These are phyloP conservation scores for Trichosurus vulpecula DNA, from an alignment of 2,797 vertebrate genomes.

Conservation along the genomic window DNA sequence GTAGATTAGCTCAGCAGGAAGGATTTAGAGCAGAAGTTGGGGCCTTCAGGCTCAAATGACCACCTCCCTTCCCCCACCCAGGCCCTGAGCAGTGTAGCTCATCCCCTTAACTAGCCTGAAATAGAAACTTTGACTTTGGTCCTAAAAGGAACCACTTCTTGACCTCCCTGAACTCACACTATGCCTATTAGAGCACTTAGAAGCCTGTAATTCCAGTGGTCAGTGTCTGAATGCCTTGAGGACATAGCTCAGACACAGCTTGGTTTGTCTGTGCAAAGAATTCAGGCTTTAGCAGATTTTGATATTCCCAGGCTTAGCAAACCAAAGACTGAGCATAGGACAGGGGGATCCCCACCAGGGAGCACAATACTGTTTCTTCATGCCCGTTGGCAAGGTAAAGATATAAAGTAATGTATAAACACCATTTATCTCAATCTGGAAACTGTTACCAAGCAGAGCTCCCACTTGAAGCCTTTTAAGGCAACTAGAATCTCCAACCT, in stretches of 20 bases:
- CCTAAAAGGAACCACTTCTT: neutral
- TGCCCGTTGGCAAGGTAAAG: neutral
- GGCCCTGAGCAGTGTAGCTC: neutral
- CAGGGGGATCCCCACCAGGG: neutral
- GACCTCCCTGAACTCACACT: neutral
- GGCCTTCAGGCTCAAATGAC: neutral
- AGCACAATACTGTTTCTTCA: neutral
- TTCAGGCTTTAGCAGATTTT: neutral
- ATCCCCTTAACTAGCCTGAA: neutral
- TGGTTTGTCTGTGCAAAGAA: neutral
- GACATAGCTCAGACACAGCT: neutral
- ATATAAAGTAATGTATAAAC: neutral
- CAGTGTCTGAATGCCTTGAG: neutral
- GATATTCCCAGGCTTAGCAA: neutral
- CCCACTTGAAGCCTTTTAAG: neutral
- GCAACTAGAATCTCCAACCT: neutral
- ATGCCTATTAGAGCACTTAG: neutral
- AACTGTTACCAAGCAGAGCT: neutral
- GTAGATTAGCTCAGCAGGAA: slow-evolving; percentile 7
- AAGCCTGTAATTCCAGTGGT: neutral
- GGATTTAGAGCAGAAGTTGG: neutral
- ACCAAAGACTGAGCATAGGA: neutral
- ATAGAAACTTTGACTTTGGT: neutral
- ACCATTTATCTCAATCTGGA: neutral
- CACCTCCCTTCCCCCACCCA: neutral